Percentiles rank a stretch among this genome's conserved stretches.
These are phyloP conservation scores for Oryzias dopingdopingensis DNA, from an alignment of 2,797 vertebrate species.

Conservation along the genomic window DNA sequence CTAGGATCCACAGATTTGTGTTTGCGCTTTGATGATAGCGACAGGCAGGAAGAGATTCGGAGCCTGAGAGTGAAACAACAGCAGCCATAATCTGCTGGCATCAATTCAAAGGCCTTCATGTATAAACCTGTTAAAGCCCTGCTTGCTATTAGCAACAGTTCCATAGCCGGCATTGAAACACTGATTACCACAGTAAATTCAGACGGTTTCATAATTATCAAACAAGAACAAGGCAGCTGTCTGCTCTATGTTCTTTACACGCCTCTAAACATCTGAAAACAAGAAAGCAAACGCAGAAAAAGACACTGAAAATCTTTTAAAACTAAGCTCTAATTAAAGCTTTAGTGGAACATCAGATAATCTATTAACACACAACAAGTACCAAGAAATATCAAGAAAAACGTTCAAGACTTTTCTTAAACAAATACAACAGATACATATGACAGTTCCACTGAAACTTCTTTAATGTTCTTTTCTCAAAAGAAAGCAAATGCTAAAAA, in stretches of 20 bases:
- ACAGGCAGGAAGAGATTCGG: conserved; percentile 16
- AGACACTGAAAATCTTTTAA: background rate
- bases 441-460: background rate
- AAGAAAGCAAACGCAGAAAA: too few relatives aligned
- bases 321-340: background rate
- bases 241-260: too few relatives aligned
- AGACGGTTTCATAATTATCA: conserved; percentile 25
- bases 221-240: conserved; percentile 16
- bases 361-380: conserved; percentile 1
- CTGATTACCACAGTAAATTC: conserved; percentile 19
- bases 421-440: too few relatives aligned
- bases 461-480: background rate
- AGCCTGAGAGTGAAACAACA: conserved; percentile 27
- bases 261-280: too few relatives aligned
- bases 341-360: background rate
- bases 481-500: too few relatives aligned
- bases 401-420: background rate
- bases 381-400: background rate
- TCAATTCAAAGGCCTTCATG: conserved; percentile 15
- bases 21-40: conserved; percentile 48
- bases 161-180: conserved; percentile 17
- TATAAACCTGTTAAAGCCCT: conserved; percentile 22
- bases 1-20: conserved; percentile 57
- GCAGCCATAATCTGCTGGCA: conserved; percentile 33
- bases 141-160: conserved; percentile 20